Conservation (phyloP, 2,888 invertebrate genomes). For the Sipunculus nudus region DNA sequence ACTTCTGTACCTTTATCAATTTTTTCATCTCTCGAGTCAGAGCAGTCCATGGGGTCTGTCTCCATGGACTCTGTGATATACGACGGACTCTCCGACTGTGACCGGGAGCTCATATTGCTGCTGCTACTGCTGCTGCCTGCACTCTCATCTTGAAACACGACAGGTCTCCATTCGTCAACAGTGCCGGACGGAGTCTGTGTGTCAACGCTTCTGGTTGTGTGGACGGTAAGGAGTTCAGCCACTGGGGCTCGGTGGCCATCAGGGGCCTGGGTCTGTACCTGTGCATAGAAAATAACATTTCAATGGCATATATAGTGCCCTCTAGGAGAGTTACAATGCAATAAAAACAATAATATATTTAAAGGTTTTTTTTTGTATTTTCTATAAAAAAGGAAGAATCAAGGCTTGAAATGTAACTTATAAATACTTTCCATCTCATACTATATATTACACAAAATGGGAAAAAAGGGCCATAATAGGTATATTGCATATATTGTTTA, state of each 20-base stretch:
- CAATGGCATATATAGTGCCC: neutral
- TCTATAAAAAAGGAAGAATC: too few species aligned
- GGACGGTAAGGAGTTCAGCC: constrained; percentile 75
- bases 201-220: constrained; percentile 77
- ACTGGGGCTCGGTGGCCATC: constrained; percentile 88
- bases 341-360: too few species aligned
- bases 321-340: too few species aligned
- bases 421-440: too few species aligned
- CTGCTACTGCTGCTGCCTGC: constrained; percentile 44
- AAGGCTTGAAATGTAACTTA: too few species aligned
- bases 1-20: constrained; percentile 31
- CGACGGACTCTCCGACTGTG: constrained; percentile 75
- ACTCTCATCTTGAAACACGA: neutral
- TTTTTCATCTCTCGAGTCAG: constrained; percentile 69
- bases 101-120: constrained; percentile 45
- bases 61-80: constrained; percentile 68
- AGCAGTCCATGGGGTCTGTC: constrained; percentile 72
- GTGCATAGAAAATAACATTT: constrained; percentile 11
- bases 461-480: too few species aligned
- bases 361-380: too few species aligned
- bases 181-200: constrained; percentile 81
- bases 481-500: too few species aligned
- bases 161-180: constrained; percentile 17
- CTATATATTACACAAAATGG: too few species aligned
- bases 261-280: constrained; percentile 75